Evolutionary conservation across 2,888 invertebrate genomes (phyloP), one percentile per base, ranked within the genome.

Genomic region (Cryptocheilus praepositus): DNA sequence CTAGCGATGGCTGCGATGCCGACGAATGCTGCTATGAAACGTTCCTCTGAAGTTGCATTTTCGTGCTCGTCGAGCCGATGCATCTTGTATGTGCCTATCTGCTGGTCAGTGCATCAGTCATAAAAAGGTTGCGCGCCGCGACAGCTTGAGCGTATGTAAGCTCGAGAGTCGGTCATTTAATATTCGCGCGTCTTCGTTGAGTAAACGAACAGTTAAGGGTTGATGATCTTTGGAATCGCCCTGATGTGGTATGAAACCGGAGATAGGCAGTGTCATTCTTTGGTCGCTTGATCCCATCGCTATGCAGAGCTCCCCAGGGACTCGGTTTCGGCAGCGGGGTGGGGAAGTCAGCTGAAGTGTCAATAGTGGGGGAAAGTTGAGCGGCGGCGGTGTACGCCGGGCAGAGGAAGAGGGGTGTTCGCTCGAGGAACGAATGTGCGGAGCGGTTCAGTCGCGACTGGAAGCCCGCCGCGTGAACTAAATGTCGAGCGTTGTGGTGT

Each of bases 401-500:
- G 66, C 25, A 28, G 65, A 21, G 21, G 19, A 68, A 71, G 63
- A 56, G 59, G 57, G 59, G 63, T 65, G 57, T 53, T 49, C 71
- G 66, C 66, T 60, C 67, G 70, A 36, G 36, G 36, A 36, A 36
- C 69, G 68, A 64, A 63, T 64, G 67, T 46, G 64, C 66, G 69
- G 71, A 68, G 68, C 52, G 56, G 61, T 56, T 77, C 81, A 86
- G 87, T 86, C 76, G 81, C 80, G 83, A 83, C 78, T 83, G 70
- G 80, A 82, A 81, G 81, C 77, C 81, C 83, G 82, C 16, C 70
- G 70, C 59, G 68, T 63, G 22, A 45, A 64, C 43, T n/a, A 11
- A 11, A 44, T 28, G 57, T 71, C 54, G 28, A 62, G 51, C 49
- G 63, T 54, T 16, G 18, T 49, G n/a, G 49, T 49, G 13, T 16